Percentiles rank a stretch among this genome's conserved stretches.
Evolutionary conservation across 2,113 vertebrate genomes (phyloP).

Genomic region (Phycodurus eques): DNA sequence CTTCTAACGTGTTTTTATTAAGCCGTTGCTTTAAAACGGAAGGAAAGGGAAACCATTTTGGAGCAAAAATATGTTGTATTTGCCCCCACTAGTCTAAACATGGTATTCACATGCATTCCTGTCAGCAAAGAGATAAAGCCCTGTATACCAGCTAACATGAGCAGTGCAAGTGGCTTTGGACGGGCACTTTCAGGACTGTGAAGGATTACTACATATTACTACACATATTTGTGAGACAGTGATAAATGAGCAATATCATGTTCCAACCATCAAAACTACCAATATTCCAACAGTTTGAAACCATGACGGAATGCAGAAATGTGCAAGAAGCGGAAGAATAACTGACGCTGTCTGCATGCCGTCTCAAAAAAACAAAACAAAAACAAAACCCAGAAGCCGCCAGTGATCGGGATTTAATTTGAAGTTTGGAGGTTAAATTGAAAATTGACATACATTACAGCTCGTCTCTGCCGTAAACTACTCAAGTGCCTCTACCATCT

Average conservation of each 20-base stretch:
- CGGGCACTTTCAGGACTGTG: neutral
- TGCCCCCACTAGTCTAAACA: neutral
- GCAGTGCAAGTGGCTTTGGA: neutral
- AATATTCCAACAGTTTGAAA: neutral
- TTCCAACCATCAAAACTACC: neutral
- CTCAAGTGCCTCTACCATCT: neutral
- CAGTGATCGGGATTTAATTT: neutral
- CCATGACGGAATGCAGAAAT: neutral
- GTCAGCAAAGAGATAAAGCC: neutral
- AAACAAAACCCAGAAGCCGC: too few relatives aligned
- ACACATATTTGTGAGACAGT: neutral
- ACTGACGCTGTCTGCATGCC: neutral
- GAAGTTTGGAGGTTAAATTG: constrained; percentile 7
- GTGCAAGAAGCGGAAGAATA: neutral
- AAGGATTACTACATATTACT: neutral
- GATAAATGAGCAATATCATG: neutral
- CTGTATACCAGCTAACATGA: neutral
- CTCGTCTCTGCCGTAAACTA: neutral
- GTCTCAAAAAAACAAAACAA: neutral
- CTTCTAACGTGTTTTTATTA: too few relatives aligned
- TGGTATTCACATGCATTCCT: neutral
- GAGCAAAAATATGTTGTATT: too few relatives aligned
- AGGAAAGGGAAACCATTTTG: too few relatives aligned
- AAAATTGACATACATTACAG: constrained; percentile 7
- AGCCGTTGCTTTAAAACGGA: too few relatives aligned